These are phyloP conservation scores for Dysmachus trigonus DNA, from an alignment of 2,888 invertebrate species.

Conservation along the genomic window DNA sequence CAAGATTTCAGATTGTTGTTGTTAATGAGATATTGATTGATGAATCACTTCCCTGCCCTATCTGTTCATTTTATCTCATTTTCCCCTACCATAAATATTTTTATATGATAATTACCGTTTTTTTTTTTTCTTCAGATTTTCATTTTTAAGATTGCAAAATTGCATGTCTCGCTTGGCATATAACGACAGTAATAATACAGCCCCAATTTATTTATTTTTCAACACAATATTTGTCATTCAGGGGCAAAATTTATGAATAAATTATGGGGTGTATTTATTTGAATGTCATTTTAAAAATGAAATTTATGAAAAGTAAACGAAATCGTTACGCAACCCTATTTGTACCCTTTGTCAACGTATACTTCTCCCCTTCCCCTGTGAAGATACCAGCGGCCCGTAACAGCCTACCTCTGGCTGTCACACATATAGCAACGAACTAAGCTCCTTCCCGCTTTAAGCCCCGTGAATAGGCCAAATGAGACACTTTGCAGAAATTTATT, in stretches of 20 bases:
- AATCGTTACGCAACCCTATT: conserved; percentile 15
- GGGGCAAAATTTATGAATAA: conserved; percentile 41
- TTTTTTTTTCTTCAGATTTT: too few relatives aligned
- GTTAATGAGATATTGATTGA: too few relatives aligned
- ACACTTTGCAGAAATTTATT: conserved; percentile 42
- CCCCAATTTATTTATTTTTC: not conserved
- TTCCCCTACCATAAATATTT: not conserved
- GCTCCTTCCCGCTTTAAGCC: conserved; percentile 37
- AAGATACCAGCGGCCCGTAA: not conserved
- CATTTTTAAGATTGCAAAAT: not conserved
- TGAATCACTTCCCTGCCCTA: too few relatives aligned
- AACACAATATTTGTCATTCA: conserved; percentile 38
- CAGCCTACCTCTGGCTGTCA: conserved; percentile 1
- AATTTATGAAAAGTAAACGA: conserved; percentile 32
- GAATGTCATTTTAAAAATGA: conserved; percentile 44
- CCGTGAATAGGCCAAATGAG: conserved; percentile 41
- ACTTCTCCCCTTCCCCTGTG: not conserved
- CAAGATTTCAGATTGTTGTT: too few relatives aligned
- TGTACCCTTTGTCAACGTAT: not conserved
- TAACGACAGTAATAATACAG: not conserved
- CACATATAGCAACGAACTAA: conserved; percentile 8
- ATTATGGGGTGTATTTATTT: conserved; percentile 41
- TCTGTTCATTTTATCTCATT: too few relatives aligned
- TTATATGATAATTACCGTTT: not conserved
- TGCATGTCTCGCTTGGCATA: not conserved